Conservation (phyloP, 1,140 invertebrate genomes). For the Drosophila ananassae region DNA sequence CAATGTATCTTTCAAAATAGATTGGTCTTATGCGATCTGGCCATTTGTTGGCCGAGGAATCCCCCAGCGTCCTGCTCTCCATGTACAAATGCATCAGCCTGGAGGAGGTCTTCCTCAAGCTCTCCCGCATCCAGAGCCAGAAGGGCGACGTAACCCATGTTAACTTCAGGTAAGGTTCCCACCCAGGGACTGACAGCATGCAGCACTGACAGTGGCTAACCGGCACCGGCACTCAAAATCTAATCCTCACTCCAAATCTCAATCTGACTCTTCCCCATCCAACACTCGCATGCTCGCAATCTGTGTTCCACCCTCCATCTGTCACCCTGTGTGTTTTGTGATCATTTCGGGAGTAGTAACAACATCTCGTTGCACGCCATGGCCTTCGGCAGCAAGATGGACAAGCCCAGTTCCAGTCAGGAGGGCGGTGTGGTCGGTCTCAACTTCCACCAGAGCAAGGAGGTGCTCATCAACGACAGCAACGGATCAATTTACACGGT, state of each 20-base stretch:
- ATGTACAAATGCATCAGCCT: slow-evolving; percentile 93
- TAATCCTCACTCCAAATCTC: slow-evolving; percentile 37
- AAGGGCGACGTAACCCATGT: slow-evolving; percentile 78
- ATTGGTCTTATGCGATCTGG: slow-evolving; percentile 98
- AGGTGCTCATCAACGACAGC: slow-evolving; percentile 91
- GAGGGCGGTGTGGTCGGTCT: slow-evolving; percentile 93
- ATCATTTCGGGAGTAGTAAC: slow-evolving; percentile 85
- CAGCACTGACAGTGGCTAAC: slow-evolving; percentile 44
- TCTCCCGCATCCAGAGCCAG: slow-evolving; percentile 88
- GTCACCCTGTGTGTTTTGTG: slow-evolving; percentile 44
- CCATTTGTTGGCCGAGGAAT: slow-evolving; percentile 95
- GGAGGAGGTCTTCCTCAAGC: slow-evolving; percentile 97
- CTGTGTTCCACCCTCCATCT: slow-evolving; percentile 51
- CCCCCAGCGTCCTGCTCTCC: slow-evolving; percentile 92
- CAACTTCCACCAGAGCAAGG: slow-evolving; percentile 95
- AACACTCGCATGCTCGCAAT: slow-evolving; percentile 74
- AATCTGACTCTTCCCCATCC: slow-evolving; percentile 36
- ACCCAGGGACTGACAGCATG: slow-evolving; percentile 34
- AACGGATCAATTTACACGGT: slow-evolving; percentile 87
- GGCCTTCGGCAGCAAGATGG: slow-evolving; percentile 90
- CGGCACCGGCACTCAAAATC: slow-evolving; percentile 18
- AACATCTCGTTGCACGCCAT: slow-evolving; percentile 92
- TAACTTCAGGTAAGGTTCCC: slow-evolving; percentile 78
- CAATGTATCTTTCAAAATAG: slow-evolving; percentile 83
- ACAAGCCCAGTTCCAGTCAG: slow-evolving; percentile 92